Evolutionary conservation across 2,888 invertebrate genomes (phyloP), one percentile per base, ranked within the genome.

Genomic region (Linnaemya vulpina): DNA sequence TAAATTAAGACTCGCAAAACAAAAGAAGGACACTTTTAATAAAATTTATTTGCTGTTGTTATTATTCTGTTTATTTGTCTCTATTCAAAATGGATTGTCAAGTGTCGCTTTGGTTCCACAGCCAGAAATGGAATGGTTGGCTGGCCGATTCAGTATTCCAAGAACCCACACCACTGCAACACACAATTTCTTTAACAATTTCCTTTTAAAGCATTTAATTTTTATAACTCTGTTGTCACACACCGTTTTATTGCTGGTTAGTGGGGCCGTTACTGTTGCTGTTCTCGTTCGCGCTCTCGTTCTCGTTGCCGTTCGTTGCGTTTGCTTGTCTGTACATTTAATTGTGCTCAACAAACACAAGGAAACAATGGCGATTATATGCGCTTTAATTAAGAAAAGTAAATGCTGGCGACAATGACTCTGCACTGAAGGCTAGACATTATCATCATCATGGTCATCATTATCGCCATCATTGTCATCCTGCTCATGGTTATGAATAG

Each of bases 331-430:
- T 51, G 40, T 43, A 55, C n/a, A 63, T 70, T 55, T 43, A 43
- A 55, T 75, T 75, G 68, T 70, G 17, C 53, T 70, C 15, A 46
- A 63, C 13, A 70, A 58, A 51, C 38, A 58, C 30, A 65, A 65
- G 58, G 46, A 49, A 63, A 43, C 51, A 67, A 25, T 58, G 63
- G 76, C 60, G 43, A 17, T 70, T 68, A 51, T 70, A 55, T 76
- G 51, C 46, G 71, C 71, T 70, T 71, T 71, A 82, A 82, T 82
- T 71, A 82, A 82, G 51, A 60, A 70, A 62, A 68, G 38, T 30
- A 70, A 75, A 55, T 68, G 60, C 20, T 60, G 22, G 53, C n/a
- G 40, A 70, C 70, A 67, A 67, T 67, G 55, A 60, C 60, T 67
- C 17, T 8, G 53, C 25, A 17, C 40, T 30, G 25, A 43, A 70